A percentile compares a stretch with the other conserved stretches of the same genome.
phyloP scores from a whole-genome alignment of 2,888 invertebrate genomes.

The Macrosoma leucophasiata region DNA sequence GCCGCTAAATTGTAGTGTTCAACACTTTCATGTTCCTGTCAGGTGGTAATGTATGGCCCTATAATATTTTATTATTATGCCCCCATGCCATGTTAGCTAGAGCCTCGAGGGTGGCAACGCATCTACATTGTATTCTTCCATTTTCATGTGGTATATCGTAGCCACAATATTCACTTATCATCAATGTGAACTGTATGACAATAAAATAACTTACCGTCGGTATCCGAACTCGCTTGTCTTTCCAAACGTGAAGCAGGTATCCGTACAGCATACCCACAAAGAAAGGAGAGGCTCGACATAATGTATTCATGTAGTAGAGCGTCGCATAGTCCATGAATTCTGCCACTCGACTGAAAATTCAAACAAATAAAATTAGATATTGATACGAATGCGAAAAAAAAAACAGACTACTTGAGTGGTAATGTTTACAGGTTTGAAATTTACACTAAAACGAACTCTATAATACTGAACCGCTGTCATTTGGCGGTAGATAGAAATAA shows the following conservation, averaged over 20 bases:
- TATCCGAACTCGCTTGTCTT: conserved; percentile 30
- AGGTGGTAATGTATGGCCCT: too few relatives aligned
- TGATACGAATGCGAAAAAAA: conserved; percentile 2
- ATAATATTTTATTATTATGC: too few relatives aligned
- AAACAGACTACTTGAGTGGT: not conserved
- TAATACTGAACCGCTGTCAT: not conserved
- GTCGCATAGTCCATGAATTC: conserved; percentile 26
- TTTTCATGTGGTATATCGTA: too few relatives aligned
- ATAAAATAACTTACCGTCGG: conserved; percentile 35
- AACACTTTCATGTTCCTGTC: too few relatives aligned
- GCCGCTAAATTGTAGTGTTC: too few relatives aligned
- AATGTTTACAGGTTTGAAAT: not conserved
- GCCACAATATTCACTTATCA: too few relatives aligned
- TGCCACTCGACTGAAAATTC: conserved; percentile 21
- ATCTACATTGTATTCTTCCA: too few relatives aligned
- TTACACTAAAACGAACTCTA: not conserved
- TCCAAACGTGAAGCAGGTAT: conserved; percentile 39
- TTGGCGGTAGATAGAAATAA: too few relatives aligned
- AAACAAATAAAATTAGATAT: not conserved
- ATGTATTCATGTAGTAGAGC: conserved; percentile 41
- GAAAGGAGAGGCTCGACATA: conserved; percentile 46
- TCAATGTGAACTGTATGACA: too few relatives aligned
- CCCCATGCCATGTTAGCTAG: too few relatives aligned
- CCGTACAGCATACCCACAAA: conserved; percentile 51
- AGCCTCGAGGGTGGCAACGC: too few relatives aligned